phyloP scores from a whole-genome alignment of 2,113 vertebrate species.

The Pleuronectes platessa region DNA sequence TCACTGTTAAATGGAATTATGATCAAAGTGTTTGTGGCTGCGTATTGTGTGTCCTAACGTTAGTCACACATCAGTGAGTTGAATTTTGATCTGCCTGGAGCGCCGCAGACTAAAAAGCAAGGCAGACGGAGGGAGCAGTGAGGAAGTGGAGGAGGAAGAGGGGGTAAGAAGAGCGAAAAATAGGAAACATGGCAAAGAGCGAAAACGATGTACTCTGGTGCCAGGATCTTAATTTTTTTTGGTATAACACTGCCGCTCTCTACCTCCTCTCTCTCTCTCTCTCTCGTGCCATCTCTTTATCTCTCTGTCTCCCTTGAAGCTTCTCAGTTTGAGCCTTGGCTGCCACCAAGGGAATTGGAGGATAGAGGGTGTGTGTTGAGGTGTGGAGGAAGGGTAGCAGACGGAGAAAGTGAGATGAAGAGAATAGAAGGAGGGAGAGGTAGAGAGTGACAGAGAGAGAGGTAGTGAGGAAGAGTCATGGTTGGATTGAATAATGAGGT shows the following conservation, averaged over 20 bases:
- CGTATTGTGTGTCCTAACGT: slow-evolving; percentile 77
- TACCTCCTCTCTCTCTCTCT: slow-evolving; percentile 23
- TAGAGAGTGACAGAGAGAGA: neutral
- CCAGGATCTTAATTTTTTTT: slow-evolving; percentile 46
- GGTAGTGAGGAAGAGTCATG: slow-evolving; percentile 21
- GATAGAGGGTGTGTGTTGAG: slow-evolving; percentile 58
- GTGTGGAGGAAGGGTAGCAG: slow-evolving; percentile 46
- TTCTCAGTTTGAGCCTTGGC: slow-evolving; percentile 64
- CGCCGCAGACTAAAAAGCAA: slow-evolving; percentile 69
- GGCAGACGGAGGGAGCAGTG: slow-evolving; percentile 48
- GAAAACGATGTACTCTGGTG: slow-evolving; percentile 69
- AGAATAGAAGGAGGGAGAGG: neutral
- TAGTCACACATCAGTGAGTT: slow-evolving; percentile 79
- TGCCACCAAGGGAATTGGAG: slow-evolving; percentile 67
- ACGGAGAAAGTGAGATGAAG: slow-evolving; percentile 47
- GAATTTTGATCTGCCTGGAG: slow-evolving; percentile 77
- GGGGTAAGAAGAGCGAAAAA: slow-evolving; percentile 58
- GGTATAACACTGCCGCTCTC: slow-evolving; percentile 51
- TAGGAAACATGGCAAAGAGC: slow-evolving; percentile 70
- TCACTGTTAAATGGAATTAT: slow-evolving; percentile 79
- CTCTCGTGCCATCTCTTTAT: slow-evolving; percentile 46
- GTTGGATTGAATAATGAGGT: slow-evolving; percentile 67
- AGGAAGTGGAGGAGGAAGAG: slow-evolving; percentile 32
- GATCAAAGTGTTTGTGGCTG: slow-evolving; percentile 79
- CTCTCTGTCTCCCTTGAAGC: slow-evolving; percentile 68